Conservation (phyloP, 2,888 invertebrate genomes). For the Argynnis bischoffii region DNA sequence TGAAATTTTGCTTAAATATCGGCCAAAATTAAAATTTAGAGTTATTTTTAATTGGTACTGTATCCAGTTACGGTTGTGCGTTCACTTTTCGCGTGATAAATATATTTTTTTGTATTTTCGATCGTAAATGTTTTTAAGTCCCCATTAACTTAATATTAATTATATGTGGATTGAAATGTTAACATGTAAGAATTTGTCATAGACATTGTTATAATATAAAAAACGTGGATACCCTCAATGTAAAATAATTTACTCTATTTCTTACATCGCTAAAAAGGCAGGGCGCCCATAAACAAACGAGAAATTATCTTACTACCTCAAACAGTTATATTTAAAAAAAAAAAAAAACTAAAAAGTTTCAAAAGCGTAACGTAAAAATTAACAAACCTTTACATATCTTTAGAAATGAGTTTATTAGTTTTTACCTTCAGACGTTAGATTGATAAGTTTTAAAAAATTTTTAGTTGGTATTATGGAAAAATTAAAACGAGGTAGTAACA, state of each 20-base stretch:
- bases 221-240: constrained; percentile 6
- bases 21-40: background rate
- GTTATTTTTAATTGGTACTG: background rate
- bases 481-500: constrained; percentile 36
- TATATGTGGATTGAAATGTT: background rate
- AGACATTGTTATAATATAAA: constrained; percentile 2
- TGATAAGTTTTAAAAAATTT: constrained; percentile 29
- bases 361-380: constrained; percentile 23
- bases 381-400: constrained; percentile 35
- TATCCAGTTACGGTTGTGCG: constrained; percentile 21
- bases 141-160: background rate
- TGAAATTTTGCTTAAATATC: constrained; percentile 1
- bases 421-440: constrained; percentile 31
- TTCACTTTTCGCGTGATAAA: constrained; percentile 7
- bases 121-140: background rate
- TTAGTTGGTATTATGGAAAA: constrained; percentile 26
- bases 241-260: background rate
- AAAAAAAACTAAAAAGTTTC: constrained; percentile 3
- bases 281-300: constrained; percentile 24
- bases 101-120: constrained; percentile 8
- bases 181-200: background rate
- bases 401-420: constrained; percentile 37
- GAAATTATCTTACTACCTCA: constrained; percentile 41
- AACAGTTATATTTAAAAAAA: constrained; percentile 15
- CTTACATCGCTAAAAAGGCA: background rate